Evolutionary conservation across 2,888 invertebrate genomes (phyloP), one percentile per base, ranked within the genome.

Genomic region (Cactoblastis cactorum): DNA sequence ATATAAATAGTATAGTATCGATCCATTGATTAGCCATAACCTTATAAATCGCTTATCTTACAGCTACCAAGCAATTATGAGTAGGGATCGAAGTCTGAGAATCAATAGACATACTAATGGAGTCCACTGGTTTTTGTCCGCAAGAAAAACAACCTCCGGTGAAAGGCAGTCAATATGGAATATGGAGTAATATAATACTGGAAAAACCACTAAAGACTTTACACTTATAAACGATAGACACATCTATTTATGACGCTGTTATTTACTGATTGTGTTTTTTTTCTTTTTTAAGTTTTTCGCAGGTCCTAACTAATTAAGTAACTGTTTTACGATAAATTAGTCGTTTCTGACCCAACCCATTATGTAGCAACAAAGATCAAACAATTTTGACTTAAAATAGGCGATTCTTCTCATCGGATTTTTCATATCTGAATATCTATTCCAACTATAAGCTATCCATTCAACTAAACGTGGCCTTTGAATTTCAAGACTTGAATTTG

Each of bases 121-220:
- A 59, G 54, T 51, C 53, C 56, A 53, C 55, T 54, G 48, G 57
- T 56, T 59, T 67, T 71, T 71, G 56, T 61, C 37, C 57, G 15
- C 19, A 53, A 57, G 62, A 66, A 67, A 72, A 65, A 63, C 62
- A 50, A 65, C 57, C 67, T 67, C 67, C 69, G 67, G 72, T 66
- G 64, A 68, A 68, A 65, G 69, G 67, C 61, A 61, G 58, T 55
- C 55, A 62, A 71, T 72, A 64, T 72, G 56, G 56, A 62, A 71
- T 72, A 64, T 72, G 56, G 74, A 72, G 67, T 74, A 75, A 74
- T 59, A 59, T 59, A 57, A 72, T 68, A 58, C 68, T 58, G 60
- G 65, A 64, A 63, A 62, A 65, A 67, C 57, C 2, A 17, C 12
- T 5, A 15, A 4, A 47, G 43, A 12, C 8, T 9, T 1, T 28